These are phyloP conservation scores for Macrocentrus cingulum DNA, from an alignment of 1,140 invertebrate species.

Conservation along the genomic window DNA sequence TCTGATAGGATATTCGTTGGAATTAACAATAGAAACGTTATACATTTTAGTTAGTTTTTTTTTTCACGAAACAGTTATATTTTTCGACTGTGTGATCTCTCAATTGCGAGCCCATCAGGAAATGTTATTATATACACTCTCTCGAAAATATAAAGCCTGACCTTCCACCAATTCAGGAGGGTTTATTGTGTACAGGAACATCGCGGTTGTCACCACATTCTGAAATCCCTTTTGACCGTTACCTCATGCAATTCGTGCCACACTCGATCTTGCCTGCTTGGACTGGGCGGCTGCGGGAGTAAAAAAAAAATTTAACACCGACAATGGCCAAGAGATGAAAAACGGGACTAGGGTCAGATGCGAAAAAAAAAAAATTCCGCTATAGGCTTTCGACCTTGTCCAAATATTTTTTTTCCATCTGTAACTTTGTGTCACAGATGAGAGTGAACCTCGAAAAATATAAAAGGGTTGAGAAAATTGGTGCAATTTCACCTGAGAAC, in stretches of 20 bases:
- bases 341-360: slow-evolving; percentile 35
- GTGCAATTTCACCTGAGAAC: neutral
- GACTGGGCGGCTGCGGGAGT: slow-evolving; percentile 8
- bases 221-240: slow-evolving; percentile 30
- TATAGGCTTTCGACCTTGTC: slow-evolving; percentile 9
- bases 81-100: too few relatives aligned
- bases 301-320: slow-evolving; percentile 25
- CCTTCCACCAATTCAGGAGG: neutral
- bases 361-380: slow-evolving; percentile 37
- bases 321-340: slow-evolving; percentile 31
- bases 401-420: neutral
- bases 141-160: too few relatives aligned
- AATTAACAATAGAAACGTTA: too few relatives aligned
- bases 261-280: slow-evolving; percentile 27
- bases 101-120: too few relatives aligned
- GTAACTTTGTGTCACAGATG: neutral
- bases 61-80: too few relatives aligned
- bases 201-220: slow-evolving; percentile 28
- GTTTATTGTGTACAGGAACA: slow-evolving; percentile 16
- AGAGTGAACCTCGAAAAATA: neutral
- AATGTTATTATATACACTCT: too few relatives aligned
- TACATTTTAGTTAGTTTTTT: too few relatives aligned
- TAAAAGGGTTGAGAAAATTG: neutral
- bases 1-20: too few relatives aligned
- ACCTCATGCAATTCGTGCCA: slow-evolving; percentile 35